A percentile compares a stretch with the other conserved stretches of the same genome.
phyloP scores from a whole-genome alignment of 2,888 invertebrate species.

The Invenusta paracnida region DNA sequence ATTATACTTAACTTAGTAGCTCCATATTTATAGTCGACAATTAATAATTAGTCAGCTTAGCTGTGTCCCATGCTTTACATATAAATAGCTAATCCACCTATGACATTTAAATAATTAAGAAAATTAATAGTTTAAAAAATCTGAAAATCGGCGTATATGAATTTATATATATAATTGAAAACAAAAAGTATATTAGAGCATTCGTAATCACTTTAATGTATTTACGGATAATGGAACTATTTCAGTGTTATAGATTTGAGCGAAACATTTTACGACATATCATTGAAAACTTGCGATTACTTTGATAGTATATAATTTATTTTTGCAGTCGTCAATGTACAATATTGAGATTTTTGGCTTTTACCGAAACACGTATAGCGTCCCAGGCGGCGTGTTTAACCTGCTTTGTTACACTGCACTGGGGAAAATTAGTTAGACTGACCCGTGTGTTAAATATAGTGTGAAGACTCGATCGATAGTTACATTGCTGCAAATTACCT shows the following conservation, averaged over 20 bases:
- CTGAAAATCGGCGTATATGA: neutral
- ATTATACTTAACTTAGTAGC: neutral
- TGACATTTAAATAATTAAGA: too few relatives aligned
- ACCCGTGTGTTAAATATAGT: too few relatives aligned
- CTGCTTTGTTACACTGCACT: neutral
- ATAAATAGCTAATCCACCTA: neutral
- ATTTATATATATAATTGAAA: neutral
- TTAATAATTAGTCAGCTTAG: neutral
- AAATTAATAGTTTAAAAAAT: neutral
- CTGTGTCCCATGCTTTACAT: neutral
- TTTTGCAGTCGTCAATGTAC: neutral
- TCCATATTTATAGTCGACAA: neutral
- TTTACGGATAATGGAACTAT: neutral
- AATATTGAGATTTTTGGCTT: neutral
- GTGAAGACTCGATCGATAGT: too few relatives aligned
- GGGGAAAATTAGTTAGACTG: neutral
- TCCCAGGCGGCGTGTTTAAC: neutral
- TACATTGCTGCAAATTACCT: too few relatives aligned
- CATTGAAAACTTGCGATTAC: neutral
- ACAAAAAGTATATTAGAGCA: neutral
- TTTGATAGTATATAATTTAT: neutral
- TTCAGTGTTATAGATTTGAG: neutral
- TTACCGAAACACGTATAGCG: too few relatives aligned
- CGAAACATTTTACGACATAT: neutral
- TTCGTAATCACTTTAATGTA: neutral